A percentile compares a stretch with the other conserved stretches of the same genome.
Evolutionary conservation across 2,888 invertebrate species (phyloP).

Genomic region (Gerosis bhagava): DNA sequence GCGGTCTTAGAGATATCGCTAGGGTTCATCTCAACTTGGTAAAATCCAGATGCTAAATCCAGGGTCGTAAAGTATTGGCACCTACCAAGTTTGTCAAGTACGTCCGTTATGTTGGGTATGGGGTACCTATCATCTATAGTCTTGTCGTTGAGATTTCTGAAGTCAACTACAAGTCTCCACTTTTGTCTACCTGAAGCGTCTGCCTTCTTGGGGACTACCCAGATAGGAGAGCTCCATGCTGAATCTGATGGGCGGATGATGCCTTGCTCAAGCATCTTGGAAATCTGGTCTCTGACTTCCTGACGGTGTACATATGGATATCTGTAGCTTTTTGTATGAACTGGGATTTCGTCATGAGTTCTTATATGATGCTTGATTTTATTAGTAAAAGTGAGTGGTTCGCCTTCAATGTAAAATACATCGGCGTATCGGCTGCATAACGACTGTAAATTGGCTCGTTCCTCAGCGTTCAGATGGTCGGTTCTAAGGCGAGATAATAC

Average conservation of each 20-base stretch:
- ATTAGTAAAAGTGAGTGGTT: slow-evolving; percentile 13
- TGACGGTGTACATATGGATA: slow-evolving; percentile 30
- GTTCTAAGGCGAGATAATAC: slow-evolving; percentile 37
- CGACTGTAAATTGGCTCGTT: slow-evolving; percentile 33
- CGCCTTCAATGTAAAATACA: slow-evolving; percentile 19
- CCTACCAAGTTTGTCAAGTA: slow-evolving; percentile 35
- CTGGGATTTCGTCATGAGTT: slow-evolving; percentile 26
- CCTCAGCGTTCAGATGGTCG: slow-evolving; percentile 39
- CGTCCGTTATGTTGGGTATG: slow-evolving; percentile 36
- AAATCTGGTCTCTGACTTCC: slow-evolving; percentile 32
- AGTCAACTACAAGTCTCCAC: slow-evolving; percentile 34
- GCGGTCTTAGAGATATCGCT: slow-evolving; percentile 38
- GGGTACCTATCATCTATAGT: slow-evolving; percentile 37
- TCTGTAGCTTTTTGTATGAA: slow-evolving; percentile 31
- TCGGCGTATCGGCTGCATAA: slow-evolving; percentile 9
- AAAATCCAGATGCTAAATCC: slow-evolving; percentile 32
- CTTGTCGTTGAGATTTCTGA: slow-evolving; percentile 36
- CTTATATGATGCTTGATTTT: slow-evolving; percentile 19
- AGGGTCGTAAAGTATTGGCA: slow-evolving; percentile 32
- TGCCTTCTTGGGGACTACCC: slow-evolving; percentile 44
- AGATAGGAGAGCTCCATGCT: slow-evolving; percentile 45
- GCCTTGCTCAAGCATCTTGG: slow-evolving; percentile 35
- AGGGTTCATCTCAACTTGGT: slow-evolving; percentile 30
- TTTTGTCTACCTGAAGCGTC: slow-evolving; percentile 37
- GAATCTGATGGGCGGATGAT: slow-evolving; percentile 41